phyloP scores from a whole-genome alignment of 2,888 invertebrate species.

The Formica aserva region DNA sequence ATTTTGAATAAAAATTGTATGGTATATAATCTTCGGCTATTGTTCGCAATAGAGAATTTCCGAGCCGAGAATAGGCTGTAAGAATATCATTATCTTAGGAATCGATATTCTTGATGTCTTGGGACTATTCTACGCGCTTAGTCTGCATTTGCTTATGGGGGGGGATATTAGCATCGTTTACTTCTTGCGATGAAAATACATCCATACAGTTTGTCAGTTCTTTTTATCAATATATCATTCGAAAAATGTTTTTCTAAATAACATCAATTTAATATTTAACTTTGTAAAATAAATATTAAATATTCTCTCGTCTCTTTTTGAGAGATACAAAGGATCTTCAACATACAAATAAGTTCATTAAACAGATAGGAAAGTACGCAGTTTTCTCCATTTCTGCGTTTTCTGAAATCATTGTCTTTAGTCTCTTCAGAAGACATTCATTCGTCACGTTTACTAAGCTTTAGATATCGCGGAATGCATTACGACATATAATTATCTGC shows the following conservation, averaged over 20 bases:
- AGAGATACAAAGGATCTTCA: not conserved
- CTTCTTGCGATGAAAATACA: not conserved
- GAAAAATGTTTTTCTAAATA: not conserved
- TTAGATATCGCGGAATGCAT: conserved; percentile 6
- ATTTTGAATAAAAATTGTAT: not conserved
- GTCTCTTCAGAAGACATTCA: not conserved
- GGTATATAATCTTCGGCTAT: not conserved
- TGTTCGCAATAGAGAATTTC: not conserved
- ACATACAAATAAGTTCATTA: not conserved
- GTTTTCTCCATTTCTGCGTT: not conserved
- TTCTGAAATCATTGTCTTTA: not conserved
- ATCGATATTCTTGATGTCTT: conserved; percentile 29
- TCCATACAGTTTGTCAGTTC: not conserved
- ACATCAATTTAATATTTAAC: not conserved
- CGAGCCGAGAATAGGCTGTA: not conserved
- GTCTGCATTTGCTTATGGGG: not conserved
- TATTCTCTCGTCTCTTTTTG: not conserved
- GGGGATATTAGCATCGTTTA: not conserved
- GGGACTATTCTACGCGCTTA: not conserved
- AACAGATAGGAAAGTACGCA: not conserved
- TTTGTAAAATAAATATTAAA: not conserved
- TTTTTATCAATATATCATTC: not conserved
- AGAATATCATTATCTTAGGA: conserved; percentile 28
- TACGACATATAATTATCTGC: conserved; percentile 20
- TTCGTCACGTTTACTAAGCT: not conserved